phyloP scores from a whole-genome alignment of 2,113 vertebrate genomes.

The Toxotes jaculatrix region DNA sequence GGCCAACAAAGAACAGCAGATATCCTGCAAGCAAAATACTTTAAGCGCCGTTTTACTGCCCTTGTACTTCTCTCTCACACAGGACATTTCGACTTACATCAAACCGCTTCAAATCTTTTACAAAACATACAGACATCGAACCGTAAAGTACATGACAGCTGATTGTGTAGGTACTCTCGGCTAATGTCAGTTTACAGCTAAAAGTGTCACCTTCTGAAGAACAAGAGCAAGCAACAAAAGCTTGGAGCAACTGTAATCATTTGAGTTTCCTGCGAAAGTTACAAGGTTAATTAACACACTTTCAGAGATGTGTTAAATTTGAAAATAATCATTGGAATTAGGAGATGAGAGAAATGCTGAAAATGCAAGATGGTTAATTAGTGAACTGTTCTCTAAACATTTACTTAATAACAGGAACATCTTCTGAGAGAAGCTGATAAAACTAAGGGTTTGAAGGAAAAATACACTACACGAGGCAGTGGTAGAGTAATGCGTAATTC shows the following conservation, averaged over 20 bases:
- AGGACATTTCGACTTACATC: slow-evolving; percentile 2
- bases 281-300: not conserved
- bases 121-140: slow-evolving; percentile 9
- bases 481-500: not conserved
- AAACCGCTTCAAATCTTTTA: slow-evolving; percentile 18
- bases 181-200: not conserved
- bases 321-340: not conserved
- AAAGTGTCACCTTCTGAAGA: not conserved
- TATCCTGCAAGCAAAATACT: slow-evolving; percentile 32
- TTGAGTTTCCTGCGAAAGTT: not conserved
- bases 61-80: not conserved
- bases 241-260: not conserved
- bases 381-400: not conserved
- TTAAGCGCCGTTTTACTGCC: not conserved
- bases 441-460: not conserved
- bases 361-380: not conserved
- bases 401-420: not conserved
- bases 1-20: slow-evolving; percentile 39
- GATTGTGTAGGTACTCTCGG: not conserved
- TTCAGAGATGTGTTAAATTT: not conserved
- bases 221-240: not conserved
- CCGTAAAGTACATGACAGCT: not conserved
- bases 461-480: not conserved
- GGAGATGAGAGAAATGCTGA: not conserved
- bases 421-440: not conserved